Percentiles rank a stretch among this genome's conserved stretches.
phyloP scores from a whole-genome alignment of 2,113 vertebrate genomes.

The Probosciger aterrimus region DNA sequence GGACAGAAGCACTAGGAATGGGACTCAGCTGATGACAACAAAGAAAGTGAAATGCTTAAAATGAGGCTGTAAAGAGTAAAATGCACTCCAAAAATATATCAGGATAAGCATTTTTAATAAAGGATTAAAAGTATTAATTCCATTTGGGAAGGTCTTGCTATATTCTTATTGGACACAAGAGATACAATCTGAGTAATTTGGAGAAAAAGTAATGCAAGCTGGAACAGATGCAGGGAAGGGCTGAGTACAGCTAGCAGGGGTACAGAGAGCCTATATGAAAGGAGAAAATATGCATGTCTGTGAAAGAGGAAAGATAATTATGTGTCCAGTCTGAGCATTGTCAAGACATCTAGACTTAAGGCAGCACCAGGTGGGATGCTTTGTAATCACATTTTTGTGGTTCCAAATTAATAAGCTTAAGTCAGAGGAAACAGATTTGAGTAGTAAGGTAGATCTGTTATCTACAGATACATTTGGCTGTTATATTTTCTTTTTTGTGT shows the following conservation, averaged over 20 bases:
- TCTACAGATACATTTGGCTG: not conserved
- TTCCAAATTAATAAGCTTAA: not conserved
- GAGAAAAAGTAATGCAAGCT: not conserved
- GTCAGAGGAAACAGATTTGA: not conserved
- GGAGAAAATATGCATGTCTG: not conserved
- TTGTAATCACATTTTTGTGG: not conserved
- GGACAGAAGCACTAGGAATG: not conserved
- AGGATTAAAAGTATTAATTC: not conserved
- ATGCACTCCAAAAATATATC: not conserved
- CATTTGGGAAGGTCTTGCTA: not conserved
- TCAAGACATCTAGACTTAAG: not conserved
- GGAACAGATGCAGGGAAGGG: not conserved
- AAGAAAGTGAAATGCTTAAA: not conserved
- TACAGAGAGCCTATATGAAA: not conserved
- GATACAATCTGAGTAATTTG: not conserved
- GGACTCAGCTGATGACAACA: not conserved
- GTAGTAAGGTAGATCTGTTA: not conserved
- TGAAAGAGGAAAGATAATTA: not conserved
- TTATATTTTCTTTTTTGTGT: not conserved
- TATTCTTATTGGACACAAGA: not conserved
- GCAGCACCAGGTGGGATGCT: not conserved
- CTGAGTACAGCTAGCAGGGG: not conserved
- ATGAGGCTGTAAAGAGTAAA: not conserved
- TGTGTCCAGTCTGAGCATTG: not conserved
- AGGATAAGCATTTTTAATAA: not conserved